Base-by-base conservation (phyloP, 2,888 invertebrate species). In the Aricia artaxerxes region DNA sequence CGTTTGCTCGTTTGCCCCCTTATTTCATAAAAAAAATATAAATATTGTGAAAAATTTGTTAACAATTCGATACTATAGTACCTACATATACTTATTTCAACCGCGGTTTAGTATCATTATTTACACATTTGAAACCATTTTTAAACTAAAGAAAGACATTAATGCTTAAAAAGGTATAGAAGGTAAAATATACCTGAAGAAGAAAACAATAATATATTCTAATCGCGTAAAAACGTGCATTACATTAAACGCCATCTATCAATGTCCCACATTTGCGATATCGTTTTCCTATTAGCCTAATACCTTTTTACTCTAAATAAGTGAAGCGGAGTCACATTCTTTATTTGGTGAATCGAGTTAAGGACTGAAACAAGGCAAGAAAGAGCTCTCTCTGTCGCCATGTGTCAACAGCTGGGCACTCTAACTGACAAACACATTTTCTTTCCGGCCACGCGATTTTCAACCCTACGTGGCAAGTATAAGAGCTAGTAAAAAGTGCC, bases 261-360 rank as follows among this genome's bases (percentile, higher is more conserved):
- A n/a, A 31, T 4, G 31, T 7, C 69, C 35, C 16, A 69, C 13
- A 24, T 64, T 69, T 38, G 35, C 35, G 13, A 69, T 49, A 49
- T 75, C 75, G 75, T 44, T 75, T 49, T 49, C 44, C 49, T 75
- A 75, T 75, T 49, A 49, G 7, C 49, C 3, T 75, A 75, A 75
- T 75, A 31, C 79, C 80, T 78, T 80, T 80, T 82, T 78, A 79
- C 79, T 78, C 81, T 80, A 79, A 81, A 81, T 84, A 84, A 87
- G 87, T 86, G 86, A 84, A 87, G 88, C 86, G 87, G 85, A 88
- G 83, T 86, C 88, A 85, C 85, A 84, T 87, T 86, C 86, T 88
- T 89, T 88, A 89, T 90, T 91, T 88, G 88, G 87, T 87, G 89
- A 89, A 91, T 90, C 89, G 88, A 90, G 88, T 90, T 90, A 90